Base-by-base conservation (phyloP, 2,797 vertebrate species). In the Microchirus variegatus region DNA sequence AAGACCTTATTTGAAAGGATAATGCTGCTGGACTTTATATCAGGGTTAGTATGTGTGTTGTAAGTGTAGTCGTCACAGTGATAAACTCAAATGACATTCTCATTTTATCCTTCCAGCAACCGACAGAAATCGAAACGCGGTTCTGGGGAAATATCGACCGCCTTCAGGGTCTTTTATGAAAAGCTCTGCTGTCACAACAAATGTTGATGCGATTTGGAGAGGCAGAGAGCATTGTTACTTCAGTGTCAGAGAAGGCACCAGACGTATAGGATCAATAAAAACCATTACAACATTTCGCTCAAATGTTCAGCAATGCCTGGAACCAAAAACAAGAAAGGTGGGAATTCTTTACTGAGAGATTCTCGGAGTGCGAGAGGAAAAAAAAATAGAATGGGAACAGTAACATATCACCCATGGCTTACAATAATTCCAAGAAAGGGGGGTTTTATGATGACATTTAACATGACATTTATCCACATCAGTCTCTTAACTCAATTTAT, bases 181-280 rank as follows among this genome's bases (percentile, higher is more conserved):
- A 90, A 82, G 82, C 75, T 78, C 59, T 72, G 78, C 80, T 89
- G 86, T 91, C 89, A 90, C 72, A 86, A 86, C 89, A 83, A 85
- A 80, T 86, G 82, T 77, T 86, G 83, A 86, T 82, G 82, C 41
- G 79, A 87, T 86, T 84, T 80, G 67, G 67, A 83, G 66, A 53
- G 55, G 67, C 67, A 76, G 77, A 75, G 63, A 75, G 78, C 66
- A 69, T 77, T 85, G 82, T 84, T 89, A 68, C 75, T 77, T 62
- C 53, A 78, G 73, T 61, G 58, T 73, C 73, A 51, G 52, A 59
- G 75, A 78, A 70, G 61, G 67, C 65, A 78, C 56, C 64, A 80
- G 73, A 83, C 80, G 71, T 69, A 55, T 37, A 63, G 51, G 77
- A 91, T 91, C 86, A 83, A 91, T 92, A 87, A 87, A 88, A 88